These are phyloP conservation scores for Catocala fraxini DNA, from an alignment of 2,888 invertebrate species.

Conservation along the genomic window DNA sequence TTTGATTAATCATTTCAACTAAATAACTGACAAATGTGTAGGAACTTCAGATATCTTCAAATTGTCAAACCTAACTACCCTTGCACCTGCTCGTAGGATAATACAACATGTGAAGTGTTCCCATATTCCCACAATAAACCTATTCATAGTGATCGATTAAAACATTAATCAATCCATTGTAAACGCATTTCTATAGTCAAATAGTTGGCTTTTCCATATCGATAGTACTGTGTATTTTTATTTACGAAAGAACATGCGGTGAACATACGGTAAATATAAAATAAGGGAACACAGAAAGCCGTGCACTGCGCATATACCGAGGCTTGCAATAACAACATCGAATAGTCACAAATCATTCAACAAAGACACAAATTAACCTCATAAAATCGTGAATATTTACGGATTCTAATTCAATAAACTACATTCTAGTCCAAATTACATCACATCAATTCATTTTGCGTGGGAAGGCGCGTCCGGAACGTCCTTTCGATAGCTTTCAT, in stretches of 20 bases:
- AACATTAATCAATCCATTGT: slow-evolving; percentile 10
- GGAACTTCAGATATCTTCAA: no score
- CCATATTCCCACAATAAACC: not conserved
- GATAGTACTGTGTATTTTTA: no score
- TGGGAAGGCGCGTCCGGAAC: slow-evolving; percentile 72
- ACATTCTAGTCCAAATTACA: slow-evolving; percentile 53
- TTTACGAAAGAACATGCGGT: no score
- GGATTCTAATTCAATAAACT: slow-evolving; percentile 38
- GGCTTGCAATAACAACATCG: not conserved
- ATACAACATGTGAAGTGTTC: not conserved
- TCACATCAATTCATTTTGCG: slow-evolving; percentile 73
- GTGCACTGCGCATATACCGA: no score
- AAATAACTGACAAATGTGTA: no score
- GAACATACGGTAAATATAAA: no score
- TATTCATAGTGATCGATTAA: slow-evolving; percentile 4
- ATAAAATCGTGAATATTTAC: slow-evolving; percentile 35
- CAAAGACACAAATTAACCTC: slow-evolving; percentile 21
- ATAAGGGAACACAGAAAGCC: no score
- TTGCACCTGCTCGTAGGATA: no score
- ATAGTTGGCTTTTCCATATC: not conserved
- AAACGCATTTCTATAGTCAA: not conserved
- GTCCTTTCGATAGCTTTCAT: slow-evolving; percentile 70
- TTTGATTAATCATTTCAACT: no score
- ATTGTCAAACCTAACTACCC: no score
- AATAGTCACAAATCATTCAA: slow-evolving; percentile 32